Conservation (phyloP, 1,140 invertebrate genomes). For the Cephus cinctus region DNA sequence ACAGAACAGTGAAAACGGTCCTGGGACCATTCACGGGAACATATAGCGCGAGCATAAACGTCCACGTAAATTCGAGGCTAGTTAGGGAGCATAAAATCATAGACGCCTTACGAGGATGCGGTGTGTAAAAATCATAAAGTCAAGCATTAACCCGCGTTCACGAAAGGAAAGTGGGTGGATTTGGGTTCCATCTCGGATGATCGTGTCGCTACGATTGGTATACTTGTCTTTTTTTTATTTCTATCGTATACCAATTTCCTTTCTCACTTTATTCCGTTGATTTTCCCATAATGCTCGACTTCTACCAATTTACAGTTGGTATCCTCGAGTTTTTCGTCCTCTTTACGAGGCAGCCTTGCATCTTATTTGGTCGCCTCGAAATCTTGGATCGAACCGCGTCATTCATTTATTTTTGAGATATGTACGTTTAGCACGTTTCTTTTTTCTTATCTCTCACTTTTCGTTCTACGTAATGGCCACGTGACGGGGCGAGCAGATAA, state of each 20-base stretch:
- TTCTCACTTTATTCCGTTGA: background rate
- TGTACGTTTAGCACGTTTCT: too few species aligned
- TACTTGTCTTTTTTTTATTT: background rate
- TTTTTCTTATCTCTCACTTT: background rate
- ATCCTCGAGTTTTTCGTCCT: too few species aligned
- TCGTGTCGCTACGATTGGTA: slow-evolving; percentile 17
- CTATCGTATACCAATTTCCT: background rate
- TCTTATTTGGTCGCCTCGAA: too few species aligned
- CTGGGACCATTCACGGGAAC: slow-evolving; percentile 32
- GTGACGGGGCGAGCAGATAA: too few species aligned
- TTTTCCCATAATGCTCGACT: too few species aligned
- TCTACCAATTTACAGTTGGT: too few species aligned
- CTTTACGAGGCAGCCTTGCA: too few species aligned
- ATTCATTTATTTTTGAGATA: too few species aligned
- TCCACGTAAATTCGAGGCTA: slow-evolving; percentile 41
- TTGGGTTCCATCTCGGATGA: slow-evolving; percentile 25
- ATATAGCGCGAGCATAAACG: slow-evolving; percentile 39
- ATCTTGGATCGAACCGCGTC: too few species aligned
- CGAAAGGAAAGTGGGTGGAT: slow-evolving; percentile 14
- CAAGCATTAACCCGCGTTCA: background rate
- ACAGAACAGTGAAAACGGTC: too few species aligned
- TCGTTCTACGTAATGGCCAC: too few species aligned
- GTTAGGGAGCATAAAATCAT: slow-evolving; percentile 33
- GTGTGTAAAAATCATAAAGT: background rate
- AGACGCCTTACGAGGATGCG: background rate